Conservation (phyloP, 2,113 vertebrate genomes). For the Pelmatolapia mariae region DNA sequence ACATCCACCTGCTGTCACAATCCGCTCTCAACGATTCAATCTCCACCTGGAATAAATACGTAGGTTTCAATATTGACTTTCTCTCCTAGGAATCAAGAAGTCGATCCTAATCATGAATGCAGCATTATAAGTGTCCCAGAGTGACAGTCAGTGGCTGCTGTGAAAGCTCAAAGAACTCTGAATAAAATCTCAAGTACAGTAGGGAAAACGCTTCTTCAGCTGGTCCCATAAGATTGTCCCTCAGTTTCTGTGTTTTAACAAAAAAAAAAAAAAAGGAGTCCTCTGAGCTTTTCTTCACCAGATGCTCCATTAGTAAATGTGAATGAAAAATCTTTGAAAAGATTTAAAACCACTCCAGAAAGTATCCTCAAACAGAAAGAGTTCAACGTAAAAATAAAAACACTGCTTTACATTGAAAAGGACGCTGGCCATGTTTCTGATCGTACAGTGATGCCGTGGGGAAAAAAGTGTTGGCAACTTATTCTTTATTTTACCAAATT, state of each 20-base stretch:
- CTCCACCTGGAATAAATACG: neutral
- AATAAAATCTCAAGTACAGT: neutral
- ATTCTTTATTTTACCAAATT: neutral
- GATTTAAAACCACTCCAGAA: conserved; percentile 7
- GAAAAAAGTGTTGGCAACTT: neutral
- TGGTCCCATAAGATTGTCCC: conserved; percentile 42
- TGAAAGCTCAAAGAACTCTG: neutral
- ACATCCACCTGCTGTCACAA: conserved; percentile 35
- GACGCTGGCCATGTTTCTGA: neutral
- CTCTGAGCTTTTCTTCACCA: neutral
- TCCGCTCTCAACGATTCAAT: neutral
- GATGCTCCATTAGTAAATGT: neutral
- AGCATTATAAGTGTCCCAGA: neutral
- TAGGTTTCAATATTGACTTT: conserved; percentile 4
- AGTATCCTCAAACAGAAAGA: neutral
- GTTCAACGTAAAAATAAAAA: conserved; percentile 7
- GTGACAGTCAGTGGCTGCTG: neutral
- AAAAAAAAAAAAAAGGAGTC: neutral
- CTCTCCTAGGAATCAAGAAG: conserved; percentile 2
- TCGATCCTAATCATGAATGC: neutral
- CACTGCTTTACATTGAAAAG: neutral
- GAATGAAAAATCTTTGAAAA: neutral
- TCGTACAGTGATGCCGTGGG: neutral
- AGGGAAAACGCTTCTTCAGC: neutral
- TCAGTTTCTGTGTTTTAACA: neutral